Conservation (phyloP, 1,140 invertebrate species). For the Thereuonema tuberculata region DNA sequence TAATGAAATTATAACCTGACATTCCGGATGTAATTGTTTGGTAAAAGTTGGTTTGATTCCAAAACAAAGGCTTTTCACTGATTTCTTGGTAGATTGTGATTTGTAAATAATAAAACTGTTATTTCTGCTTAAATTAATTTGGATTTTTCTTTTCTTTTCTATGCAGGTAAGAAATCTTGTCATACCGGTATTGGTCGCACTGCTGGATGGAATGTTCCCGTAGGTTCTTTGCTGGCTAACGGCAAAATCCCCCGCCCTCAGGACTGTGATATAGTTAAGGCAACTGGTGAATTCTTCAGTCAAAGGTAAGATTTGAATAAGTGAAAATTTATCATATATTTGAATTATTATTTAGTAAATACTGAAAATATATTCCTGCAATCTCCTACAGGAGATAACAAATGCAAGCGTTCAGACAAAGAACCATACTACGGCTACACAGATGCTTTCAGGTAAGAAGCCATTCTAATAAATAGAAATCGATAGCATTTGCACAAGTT, state of each 20-base stretch:
- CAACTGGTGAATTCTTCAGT: slow-evolving; percentile 6
- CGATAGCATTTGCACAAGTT: too few relatives aligned
- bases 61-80: too few relatives aligned
- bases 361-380: too few relatives aligned
- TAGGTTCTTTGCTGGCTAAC: background rate
- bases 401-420: slow-evolving; percentile 30
- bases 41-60: too few relatives aligned
- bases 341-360: too few relatives aligned
- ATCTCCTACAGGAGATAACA: slow-evolving; percentile 28
- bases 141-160: slow-evolving; percentile 28
- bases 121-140: too few relatives aligned
- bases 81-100: too few relatives aligned
- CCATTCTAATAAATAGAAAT: too few relatives aligned
- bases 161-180: slow-evolving; percentile 50
- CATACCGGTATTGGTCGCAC: slow-evolving; percentile 30
- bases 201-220: slow-evolving; percentile 18
- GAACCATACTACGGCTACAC: slow-evolving; percentile 34
- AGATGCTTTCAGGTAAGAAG: slow-evolving; percentile 73
- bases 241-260: background rate
- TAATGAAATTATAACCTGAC: too few relatives aligned
- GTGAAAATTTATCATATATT: too few relatives aligned
- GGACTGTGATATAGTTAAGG: background rate
- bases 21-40: too few relatives aligned
- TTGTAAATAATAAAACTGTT: too few relatives aligned
- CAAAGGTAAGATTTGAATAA: background rate